Evolutionary conservation across 2,113 vertebrate genomes (phyloP).

Genomic region (Carassius auratus): DNA sequence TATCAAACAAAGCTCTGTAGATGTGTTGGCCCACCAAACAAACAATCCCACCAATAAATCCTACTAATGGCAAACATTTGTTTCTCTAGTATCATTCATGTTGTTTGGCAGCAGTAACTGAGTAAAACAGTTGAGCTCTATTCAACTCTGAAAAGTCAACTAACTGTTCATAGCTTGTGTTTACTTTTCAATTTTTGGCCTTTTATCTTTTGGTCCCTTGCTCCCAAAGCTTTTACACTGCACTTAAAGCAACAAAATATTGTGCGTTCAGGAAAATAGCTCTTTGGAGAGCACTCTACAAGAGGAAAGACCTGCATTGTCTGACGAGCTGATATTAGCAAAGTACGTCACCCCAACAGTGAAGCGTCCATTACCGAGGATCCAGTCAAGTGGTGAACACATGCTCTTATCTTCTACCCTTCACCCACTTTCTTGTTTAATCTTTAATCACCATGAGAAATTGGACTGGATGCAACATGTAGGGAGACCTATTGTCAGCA

Average conservation of each 20-base stretch:
- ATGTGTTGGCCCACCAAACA: background rate
- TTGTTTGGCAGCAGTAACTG: background rate
- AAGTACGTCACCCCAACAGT: constrained; percentile 40
- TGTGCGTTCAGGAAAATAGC: constrained; percentile 28
- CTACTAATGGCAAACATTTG: constrained; percentile 4
- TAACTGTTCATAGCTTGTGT: background rate
- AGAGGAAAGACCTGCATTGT: constrained; percentile 15
- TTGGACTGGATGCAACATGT: constrained; percentile 36
- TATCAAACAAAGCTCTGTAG: constrained; percentile 26
- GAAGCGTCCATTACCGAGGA: constrained; percentile 48
- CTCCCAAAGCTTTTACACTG: constrained; percentile 29
- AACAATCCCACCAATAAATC: background rate
- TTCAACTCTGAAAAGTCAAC: background rate
- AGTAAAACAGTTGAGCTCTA: background rate
- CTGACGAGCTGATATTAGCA: constrained; percentile 50
- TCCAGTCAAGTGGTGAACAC: constrained; percentile 36
- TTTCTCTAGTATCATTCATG: background rate
- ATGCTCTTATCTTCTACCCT: constrained; percentile 48
- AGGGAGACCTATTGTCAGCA: constrained; percentile 53
- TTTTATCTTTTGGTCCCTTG: background rate
- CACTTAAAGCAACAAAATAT: constrained; percentile 40
- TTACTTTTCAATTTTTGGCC: constrained; percentile 32
- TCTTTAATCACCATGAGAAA: constrained; percentile 65
- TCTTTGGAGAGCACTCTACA: constrained; percentile 29
- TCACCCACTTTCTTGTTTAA: constrained; percentile 63